Conservation (phyloP, 2,888 invertebrate genomes). For the Orchesella flavescens region DNA sequence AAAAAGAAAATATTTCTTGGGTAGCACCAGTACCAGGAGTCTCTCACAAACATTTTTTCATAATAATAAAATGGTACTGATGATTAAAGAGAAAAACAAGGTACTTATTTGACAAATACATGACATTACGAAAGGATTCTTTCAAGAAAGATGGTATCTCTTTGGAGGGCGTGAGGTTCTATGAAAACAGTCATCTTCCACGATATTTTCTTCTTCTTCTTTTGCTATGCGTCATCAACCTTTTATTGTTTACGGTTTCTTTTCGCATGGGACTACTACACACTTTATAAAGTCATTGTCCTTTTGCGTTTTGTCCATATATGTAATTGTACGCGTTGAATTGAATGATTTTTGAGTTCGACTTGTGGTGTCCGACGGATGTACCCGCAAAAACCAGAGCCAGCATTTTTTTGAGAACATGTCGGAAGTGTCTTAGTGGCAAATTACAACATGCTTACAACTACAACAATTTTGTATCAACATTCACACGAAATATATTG, state of each 20-base stretch:
- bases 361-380: background rate
- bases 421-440: background rate
- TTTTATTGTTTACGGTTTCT: constrained; percentile 16
- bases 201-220: background rate
- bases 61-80: no score
- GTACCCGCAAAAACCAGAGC: background rate
- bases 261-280: background rate
- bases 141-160: background rate
- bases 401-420: background rate
- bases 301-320: constrained; percentile 13
- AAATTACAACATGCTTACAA: background rate
- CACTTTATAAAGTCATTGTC: constrained; percentile 15
- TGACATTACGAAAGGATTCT: no score
- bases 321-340: background rate
- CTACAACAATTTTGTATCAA: background rate
- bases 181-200: background rate
- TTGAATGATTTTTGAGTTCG: background rate
- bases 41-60: no score
- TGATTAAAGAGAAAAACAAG: no score
- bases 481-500: background rate
- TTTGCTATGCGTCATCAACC: background rate
- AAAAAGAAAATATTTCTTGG: no score
- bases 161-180: background rate
- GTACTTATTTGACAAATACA: no score
- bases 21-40: no score